phyloP scores from a whole-genome alignment of 37 sponge, comb jelly and placozoan genomes.

The Beroe ovata region DNA sequence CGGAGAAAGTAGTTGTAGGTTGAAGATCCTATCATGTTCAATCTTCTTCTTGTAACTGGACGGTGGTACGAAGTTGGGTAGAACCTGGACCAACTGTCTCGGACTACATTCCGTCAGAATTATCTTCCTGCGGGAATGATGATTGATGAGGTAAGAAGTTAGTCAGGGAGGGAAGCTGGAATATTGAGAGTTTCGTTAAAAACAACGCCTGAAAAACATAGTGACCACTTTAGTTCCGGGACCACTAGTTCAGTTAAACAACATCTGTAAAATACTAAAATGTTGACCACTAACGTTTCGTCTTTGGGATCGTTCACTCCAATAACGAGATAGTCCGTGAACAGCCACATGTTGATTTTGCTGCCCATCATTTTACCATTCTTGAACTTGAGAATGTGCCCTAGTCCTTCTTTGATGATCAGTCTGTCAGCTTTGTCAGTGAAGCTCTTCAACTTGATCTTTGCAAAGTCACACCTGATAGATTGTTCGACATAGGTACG shows the following conservation, averaged over 20 bases:
- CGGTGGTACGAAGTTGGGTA: background rate
- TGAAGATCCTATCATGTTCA: background rate
- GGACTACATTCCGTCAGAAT: conserved; percentile 26
- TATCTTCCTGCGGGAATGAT: background rate
- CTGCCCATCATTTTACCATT: conserved; percentile 5
- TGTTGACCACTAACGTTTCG: background rate
- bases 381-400: conserved; percentile 8
- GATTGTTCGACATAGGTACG: background rate
- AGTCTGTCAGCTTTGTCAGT: conserved; percentile 11
- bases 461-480: conserved; percentile 40
- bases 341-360: conserved; percentile 23
- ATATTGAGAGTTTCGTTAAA: too few relatives aligned
- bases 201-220: too few relatives aligned
- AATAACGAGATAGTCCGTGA: conserved; percentile 25
- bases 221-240: too few relatives aligned
- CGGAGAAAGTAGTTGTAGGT: conserved; percentile 5
- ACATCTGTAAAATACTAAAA: too few relatives aligned
- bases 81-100: background rate
- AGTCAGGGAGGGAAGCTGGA: too few relatives aligned
- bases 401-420: conserved; percentile 3
- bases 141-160: too few relatives aligned
- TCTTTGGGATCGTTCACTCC: background rate
- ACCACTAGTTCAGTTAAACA: too few relatives aligned
- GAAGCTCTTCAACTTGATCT: conserved; percentile 28
- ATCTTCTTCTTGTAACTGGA: conserved; percentile 17